Evolutionary conservation across 1,140 invertebrate genomes (phyloP).

Genomic region (Yoshiicerus persimilis): DNA sequence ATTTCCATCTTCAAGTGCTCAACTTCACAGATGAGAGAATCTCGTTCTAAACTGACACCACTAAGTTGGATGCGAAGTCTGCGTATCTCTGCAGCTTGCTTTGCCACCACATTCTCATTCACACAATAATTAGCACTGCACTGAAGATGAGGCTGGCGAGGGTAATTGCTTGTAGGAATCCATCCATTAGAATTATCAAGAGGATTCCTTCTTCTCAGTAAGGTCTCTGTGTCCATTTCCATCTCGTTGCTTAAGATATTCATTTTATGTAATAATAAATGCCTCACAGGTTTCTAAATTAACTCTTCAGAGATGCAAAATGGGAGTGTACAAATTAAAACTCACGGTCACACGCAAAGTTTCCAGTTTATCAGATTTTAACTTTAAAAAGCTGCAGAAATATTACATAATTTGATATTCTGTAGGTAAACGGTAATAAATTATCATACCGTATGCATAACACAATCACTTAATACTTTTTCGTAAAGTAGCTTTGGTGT

Average conservation of each 20-base stretch:
- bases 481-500: too few species aligned
- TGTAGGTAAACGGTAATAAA: too few species aligned
- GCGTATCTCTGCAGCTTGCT: conserved; percentile 40
- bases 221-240: neutral
- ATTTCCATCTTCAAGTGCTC: conserved; percentile 44
- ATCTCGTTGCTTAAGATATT: neutral
- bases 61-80: conserved; percentile 22
- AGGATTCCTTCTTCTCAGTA: neutral
- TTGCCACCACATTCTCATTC: neutral
- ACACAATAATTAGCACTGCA: conserved; percentile 24
- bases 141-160: neutral
- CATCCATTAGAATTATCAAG: neutral
- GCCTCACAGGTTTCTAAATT: neutral
- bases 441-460: too few species aligned
- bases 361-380: neutral
- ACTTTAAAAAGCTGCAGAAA: neutral
- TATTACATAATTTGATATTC: too few species aligned
- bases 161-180: neutral
- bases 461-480: too few species aligned
- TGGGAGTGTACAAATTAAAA: neutral
- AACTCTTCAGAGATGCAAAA: neutral
- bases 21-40: conserved; percentile 41
- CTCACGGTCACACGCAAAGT: neutral
- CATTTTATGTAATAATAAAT: neutral
- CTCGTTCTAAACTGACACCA: conserved; percentile 27